Percentiles rank a stretch among this genome's conserved stretches.
Evolutionary conservation across 1,140 invertebrate species (phyloP).

Genomic region (Magallana ariakensis): DNA sequence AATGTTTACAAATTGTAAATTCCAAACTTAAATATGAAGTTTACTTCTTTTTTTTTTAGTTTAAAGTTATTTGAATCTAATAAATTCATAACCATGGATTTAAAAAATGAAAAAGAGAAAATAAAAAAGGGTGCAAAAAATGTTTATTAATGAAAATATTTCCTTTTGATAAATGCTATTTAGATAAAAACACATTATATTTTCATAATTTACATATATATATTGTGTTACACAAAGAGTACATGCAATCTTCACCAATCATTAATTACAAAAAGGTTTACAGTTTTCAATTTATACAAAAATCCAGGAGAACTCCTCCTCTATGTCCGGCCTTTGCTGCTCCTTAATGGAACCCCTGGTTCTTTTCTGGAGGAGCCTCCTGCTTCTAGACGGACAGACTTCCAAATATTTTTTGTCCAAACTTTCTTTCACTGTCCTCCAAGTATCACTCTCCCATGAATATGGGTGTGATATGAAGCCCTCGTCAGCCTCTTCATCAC

Average conservation of each 20-base stretch:
- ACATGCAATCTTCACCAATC: too few relatives aligned
- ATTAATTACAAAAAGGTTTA: too few relatives aligned
- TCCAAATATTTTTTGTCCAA: constrained; percentile 37
- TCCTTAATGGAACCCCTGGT: background rate
- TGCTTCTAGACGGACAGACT: constrained; percentile 17
- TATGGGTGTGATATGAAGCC: constrained; percentile 22
- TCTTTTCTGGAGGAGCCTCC: constrained; percentile 17
- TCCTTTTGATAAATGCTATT: background rate
- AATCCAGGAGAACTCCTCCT: background rate
- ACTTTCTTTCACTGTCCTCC: background rate
- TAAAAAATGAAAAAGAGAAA: background rate
- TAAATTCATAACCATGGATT: background rate
- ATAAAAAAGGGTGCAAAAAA: background rate
- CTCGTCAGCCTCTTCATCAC: background rate
- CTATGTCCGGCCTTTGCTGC: background rate
- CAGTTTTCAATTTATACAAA: constrained; percentile 5
- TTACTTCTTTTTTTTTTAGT: background rate
- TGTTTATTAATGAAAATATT: background rate
- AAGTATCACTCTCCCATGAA: constrained; percentile 14
- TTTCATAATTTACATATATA: background rate
- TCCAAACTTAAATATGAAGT: background rate
- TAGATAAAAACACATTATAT: background rate
- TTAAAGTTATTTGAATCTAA: background rate
- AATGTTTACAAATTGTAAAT: constrained; percentile 14
- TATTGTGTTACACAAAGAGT: background rate